Conservation (phyloP, 2,113 vertebrate genomes). For the Mus pahari region DNA sequence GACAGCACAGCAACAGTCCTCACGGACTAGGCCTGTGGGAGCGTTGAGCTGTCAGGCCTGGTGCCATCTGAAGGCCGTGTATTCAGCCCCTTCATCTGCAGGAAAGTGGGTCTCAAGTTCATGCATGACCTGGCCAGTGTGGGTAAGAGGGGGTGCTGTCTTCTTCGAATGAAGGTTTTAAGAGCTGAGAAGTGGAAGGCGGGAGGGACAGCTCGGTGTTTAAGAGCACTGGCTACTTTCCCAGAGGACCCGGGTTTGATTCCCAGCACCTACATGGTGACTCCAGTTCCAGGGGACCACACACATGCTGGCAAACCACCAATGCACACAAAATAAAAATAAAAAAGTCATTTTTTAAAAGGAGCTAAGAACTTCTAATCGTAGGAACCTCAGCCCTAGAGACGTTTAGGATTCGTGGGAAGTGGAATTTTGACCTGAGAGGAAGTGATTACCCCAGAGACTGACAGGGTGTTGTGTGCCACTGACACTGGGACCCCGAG, state of each 20-base stretch:
- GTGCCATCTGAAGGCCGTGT: too few species aligned
- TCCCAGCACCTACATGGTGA: not conserved
- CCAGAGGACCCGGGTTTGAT: not conserved
- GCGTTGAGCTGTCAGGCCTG: accelerated
- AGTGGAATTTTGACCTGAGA: not conserved
- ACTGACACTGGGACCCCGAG: not conserved
- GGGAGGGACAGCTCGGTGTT: not conserved
- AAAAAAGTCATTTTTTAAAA: not conserved
- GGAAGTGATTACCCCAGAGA: not conserved
- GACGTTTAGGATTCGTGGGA: not conserved
- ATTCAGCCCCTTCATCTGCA: too few species aligned
- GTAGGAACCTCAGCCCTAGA: accelerated
- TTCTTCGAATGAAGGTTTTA: not conserved
- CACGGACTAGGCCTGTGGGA: not conserved
- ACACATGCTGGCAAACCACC: not conserved
- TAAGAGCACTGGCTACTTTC: not conserved
- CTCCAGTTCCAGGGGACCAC: not conserved
- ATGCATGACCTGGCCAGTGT: accelerated
- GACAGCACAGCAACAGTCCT: not conserved
- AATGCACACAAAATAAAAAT: not conserved
- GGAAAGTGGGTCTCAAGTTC: not conserved
- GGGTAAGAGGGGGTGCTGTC: not conserved
- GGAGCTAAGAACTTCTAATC: not conserved
- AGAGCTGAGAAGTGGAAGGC: not conserved
- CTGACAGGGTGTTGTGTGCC: accelerated